Evolutionary conservation across 92 coral and sea anemone genomes (phyloP), one percentile per base, ranked within the genome.

Genomic region (Phenganax marumi): DNA sequence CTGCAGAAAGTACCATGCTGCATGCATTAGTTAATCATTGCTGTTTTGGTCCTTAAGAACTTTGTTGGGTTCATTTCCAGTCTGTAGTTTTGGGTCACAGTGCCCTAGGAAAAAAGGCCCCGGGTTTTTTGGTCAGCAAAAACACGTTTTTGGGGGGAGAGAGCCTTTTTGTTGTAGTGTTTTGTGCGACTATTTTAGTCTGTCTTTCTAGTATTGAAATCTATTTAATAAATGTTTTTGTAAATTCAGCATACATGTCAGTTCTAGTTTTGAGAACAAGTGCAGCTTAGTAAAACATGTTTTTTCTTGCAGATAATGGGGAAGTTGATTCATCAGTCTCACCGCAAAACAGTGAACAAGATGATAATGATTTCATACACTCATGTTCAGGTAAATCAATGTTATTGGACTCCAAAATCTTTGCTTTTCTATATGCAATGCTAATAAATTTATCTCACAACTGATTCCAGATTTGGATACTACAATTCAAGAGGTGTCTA

Each of bases 331-430:
- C 33, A 24, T 75, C 47, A 22, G 80, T 52, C n/a, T 7, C 58
- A 17, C 52, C 71, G 22, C 33, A 61, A 58, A 61, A 70, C 50
- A 14, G 10, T 39, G 47, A 10, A 3, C 71, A 55, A 9, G 82
- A 77, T 22, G 82, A 77, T 43, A 77, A 77, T 77, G 82, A 33
- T 23, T 77, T 77, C 39, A 77, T 77, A 58, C 70, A 77, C 21
- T 58, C 82, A 13, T 77, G 82, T n/a, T 58, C 82, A 23, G 82
- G 82, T 77, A 58, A 19, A 50, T 43, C 17, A n/a, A 2, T 51
- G 0, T 8, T 23, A 25, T 17, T 25, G 19, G 22, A 25, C 16
- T 3, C 4, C 0, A 18, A 74, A 10, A 2, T 9, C 8, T n/a
- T 21, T 69, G 47, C 50, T 33, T 48, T 25, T 19, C 47, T 16